Evolutionary conservation across 2,113 vertebrate genomes (phyloP), one percentile per base, ranked within the genome.

Genomic region (Agelaius phoeniceus): DNA sequence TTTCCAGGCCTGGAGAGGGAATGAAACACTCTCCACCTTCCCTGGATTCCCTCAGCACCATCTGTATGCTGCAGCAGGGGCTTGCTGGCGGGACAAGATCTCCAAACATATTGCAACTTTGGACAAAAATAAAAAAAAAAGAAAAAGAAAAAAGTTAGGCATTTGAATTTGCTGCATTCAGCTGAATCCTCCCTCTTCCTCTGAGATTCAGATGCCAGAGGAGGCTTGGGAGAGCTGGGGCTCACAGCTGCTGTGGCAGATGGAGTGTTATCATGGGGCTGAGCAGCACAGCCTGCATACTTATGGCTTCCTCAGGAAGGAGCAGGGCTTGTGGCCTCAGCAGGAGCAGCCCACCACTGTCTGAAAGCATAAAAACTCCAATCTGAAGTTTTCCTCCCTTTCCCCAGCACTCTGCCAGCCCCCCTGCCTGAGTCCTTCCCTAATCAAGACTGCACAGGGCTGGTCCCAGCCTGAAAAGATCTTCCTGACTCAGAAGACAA

Each of bases 211-310:
- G 85, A 81, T 90, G 93, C 65, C 80, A 89, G 88, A 61, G 75
- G 90, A 94, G 90, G 85, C 79, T 91, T 19, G 43, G 91, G 78
- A 87, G 82, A 3, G 33, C 79, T 3, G 35, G 63, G 68, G 88
- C 87, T 96, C 18, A 0, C 96, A 96, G 95, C 94, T 96, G 96
- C 92, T 78, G 57, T 62, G 88, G 90, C 96, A 97, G 96, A 97
- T 97, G 94, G 96, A 94, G 81, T 28, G 88, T 57, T 90, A 69
- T 68, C 80, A 28, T 5, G 8, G 94, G 59, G 74, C 90, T 89
- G 66, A 84, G 92, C 62, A 31, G 74, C 18, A 19, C 65, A 77
- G 69, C 44, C 65, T 92, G 88, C 83, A 92, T 44, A 22, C 44
- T 90, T 89, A 54, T 20, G 33, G 35, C 84, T 89, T 92, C 71